Evolutionary conservation across 2,113 vertebrate species (phyloP).

Genomic region (Pelobates fuscus): DNA sequence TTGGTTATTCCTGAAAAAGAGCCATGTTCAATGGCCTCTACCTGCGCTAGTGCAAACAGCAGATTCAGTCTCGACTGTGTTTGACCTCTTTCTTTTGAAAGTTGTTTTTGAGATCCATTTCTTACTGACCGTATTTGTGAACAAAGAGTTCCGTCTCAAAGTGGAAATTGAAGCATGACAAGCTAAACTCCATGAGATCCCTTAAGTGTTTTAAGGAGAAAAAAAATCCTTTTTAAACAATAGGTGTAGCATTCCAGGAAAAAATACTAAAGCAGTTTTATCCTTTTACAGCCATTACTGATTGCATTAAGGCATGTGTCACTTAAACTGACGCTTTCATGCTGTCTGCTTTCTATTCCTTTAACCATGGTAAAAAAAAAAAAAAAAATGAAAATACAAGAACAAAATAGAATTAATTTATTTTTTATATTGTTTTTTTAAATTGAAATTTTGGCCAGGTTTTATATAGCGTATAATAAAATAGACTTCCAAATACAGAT

Average conservation of each 20-base stretch:
- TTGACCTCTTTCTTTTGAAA: slow-evolving; percentile 4
- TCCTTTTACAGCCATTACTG: neutral
- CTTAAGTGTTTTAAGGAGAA: slow-evolving; percentile 3
- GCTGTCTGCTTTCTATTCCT: neutral
- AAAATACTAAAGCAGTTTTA: neutral
- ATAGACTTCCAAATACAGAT: too few species aligned
- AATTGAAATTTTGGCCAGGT: too few species aligned
- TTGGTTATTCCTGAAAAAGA: too few species aligned
- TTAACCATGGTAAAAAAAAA: too few species aligned
- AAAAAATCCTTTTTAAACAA: neutral
- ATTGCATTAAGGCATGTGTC: neutral
- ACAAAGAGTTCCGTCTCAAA: neutral
- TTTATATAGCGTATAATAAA: too few species aligned
- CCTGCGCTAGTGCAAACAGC: neutral
- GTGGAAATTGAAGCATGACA: neutral
- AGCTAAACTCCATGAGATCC: neutral
- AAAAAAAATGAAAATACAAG: too few species aligned
- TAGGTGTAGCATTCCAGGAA: slow-evolving; percentile 7
- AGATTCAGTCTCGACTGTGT: neutral
- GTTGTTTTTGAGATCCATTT: neutral
- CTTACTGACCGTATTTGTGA: neutral
- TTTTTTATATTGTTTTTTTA: too few species aligned
- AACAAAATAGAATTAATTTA: too few species aligned
- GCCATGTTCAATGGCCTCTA: too few species aligned
- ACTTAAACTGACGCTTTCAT: neutral